Conservation (phyloP, 2,797 vertebrate species). For the Ctenopoma multispine region DNA sequence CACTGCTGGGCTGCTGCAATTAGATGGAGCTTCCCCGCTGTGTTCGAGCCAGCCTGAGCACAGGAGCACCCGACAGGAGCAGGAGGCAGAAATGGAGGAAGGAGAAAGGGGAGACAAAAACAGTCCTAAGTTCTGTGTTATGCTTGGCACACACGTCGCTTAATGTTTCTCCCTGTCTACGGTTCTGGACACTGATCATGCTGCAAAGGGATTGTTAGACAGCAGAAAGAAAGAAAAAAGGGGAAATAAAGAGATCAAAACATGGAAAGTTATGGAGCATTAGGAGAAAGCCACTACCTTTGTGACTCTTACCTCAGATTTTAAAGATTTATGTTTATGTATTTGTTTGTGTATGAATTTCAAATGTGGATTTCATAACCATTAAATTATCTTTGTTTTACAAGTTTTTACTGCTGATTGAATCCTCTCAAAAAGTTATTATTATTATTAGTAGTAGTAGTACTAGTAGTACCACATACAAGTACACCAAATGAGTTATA, state of each 20-base stretch:
- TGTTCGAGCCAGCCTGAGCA: slow-evolving; percentile 85
- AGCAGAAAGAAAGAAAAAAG: slow-evolving; percentile 18
- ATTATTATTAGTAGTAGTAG: too few relatives aligned
- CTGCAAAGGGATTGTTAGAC: slow-evolving; percentile 50
- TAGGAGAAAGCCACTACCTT: slow-evolving; percentile 21
- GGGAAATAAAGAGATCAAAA: slow-evolving; percentile 35
- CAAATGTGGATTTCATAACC: too few relatives aligned
- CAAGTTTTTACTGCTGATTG: too few relatives aligned
- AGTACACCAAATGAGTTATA: too few relatives aligned
- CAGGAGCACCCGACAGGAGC: slow-evolving; percentile 61
- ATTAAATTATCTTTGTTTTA: too few relatives aligned
- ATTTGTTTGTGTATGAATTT: not conserved
- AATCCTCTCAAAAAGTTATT: too few relatives aligned
- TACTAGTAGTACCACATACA: too few relatives aligned
- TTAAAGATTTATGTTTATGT: too few relatives aligned
- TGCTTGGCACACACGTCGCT: slow-evolving; percentile 66
- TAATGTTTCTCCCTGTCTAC: slow-evolving; percentile 56
- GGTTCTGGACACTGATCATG: slow-evolving; percentile 47
- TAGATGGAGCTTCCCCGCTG: slow-evolving; percentile 87
- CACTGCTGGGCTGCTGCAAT: slow-evolving; percentile 84
- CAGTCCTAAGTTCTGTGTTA: slow-evolving; percentile 58
- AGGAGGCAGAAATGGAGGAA: slow-evolving; percentile 70
- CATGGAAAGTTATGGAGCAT: not conserved
- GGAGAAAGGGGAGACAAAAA: slow-evolving; percentile 51
- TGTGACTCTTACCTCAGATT: slow-evolving; percentile 4